Evolutionary conservation across 23 tunicate species (phyloP), one percentile per base, ranked within the genome.

Genomic region (Corella eumyota): DNA sequence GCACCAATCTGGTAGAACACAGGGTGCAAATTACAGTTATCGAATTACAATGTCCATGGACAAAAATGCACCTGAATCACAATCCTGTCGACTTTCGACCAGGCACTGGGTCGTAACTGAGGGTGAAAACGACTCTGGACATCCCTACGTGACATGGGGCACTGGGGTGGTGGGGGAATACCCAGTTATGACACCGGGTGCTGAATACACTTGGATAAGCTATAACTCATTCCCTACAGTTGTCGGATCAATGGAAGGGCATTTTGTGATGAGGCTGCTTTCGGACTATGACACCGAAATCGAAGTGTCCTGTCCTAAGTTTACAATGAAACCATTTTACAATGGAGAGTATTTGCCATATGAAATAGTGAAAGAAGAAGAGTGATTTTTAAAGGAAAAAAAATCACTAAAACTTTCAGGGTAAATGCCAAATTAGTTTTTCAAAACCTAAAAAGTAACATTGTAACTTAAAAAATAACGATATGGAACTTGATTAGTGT

Each of bases 61-160:
- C 15, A 15, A 40, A 40, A 15, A 40, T 15, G 48, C 48, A 40
- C 48, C 48, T 9, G 48, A 9, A 11, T 40, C 48, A 40, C 11
- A 40, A 11, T 40, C 48, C 15, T 40, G 48, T 40, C 48, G 15
- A 40, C 48, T 40, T 40, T 15, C 15, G 13, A 40, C 48, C 48
- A 40, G 48, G 48, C 48, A 40, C 15, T 40, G 48, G 48, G n/a
- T n/a, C n/a, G n/a, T n/a, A n/a, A n/a, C n/a, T n/a, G 48, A 40
- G 48, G 15, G 11, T 9, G 15, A 9, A 15, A 15, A 40, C 48
- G 15, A 40, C 11, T 11, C 11, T 40, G 48, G 48, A 40, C 11
- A 40, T 9, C 11, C 48, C 15, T 11, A 40, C 11, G 15, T 15
- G 11, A 15, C 15, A 9, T 9, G 15, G 11, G 48, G 48, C 48